These are phyloP conservation scores for Fulmarus glacialis DNA, from an alignment of 2,113 vertebrate genomes.

Conservation along the genomic window DNA sequence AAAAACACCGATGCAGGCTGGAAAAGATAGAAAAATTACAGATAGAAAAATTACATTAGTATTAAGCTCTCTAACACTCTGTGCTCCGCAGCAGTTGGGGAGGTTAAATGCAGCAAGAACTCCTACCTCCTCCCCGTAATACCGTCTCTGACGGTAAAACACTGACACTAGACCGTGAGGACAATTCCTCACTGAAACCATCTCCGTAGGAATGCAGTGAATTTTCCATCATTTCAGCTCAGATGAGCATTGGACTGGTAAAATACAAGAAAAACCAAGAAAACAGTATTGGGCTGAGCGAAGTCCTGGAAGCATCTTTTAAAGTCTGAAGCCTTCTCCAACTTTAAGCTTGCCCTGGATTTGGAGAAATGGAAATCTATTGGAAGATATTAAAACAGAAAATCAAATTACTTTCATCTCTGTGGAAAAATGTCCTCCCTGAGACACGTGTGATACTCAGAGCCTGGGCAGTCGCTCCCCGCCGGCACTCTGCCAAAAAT, in stretches of 20 bases:
- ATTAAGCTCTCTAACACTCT: not conserved
- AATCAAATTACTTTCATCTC: not conserved
- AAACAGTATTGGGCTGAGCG: not conserved
- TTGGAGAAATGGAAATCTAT: not conserved
- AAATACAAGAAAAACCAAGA: not conserved
- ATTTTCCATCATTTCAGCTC: not conserved
- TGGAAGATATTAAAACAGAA: not conserved
- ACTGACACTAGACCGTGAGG: not conserved
- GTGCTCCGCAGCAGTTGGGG: not conserved
- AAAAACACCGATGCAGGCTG: not conserved
- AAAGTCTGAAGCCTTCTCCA: not conserved
- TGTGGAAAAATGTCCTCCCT: not conserved
- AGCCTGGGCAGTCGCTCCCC: not conserved
- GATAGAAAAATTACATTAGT: not conserved
- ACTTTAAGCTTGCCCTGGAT: not conserved
- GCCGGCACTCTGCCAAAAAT: not conserved
- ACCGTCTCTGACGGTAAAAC: not conserved
- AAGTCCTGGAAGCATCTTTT: not conserved
- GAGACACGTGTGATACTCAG: fast-evolving
- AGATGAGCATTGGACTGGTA: not conserved
- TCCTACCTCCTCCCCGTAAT: not conserved
- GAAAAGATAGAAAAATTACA: not conserved
- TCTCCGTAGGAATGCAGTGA: not conserved
- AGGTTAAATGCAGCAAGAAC: not conserved
- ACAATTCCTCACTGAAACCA: not conserved